Percentiles rank a stretch among this genome's conserved stretches.
phyloP scores from a whole-genome alignment of 2,113 vertebrate genomes.

The human region DNA sequence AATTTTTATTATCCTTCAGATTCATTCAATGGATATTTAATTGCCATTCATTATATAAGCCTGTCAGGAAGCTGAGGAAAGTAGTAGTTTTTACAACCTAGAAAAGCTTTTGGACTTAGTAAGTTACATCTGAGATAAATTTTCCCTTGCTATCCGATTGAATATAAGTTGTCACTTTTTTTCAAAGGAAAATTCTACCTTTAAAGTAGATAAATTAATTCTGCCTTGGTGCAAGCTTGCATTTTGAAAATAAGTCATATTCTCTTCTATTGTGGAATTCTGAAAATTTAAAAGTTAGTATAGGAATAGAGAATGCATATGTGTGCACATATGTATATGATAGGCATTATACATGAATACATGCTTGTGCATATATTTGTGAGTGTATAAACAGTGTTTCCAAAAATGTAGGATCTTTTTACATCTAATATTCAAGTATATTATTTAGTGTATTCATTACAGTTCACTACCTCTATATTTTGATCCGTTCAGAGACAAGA shows the following conservation, averaged over 20 bases:
- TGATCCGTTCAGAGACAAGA: not conserved
- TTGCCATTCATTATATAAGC: not conserved
- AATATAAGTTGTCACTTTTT: not conserved
- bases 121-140: not conserved
- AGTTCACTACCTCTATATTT: not conserved
- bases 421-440: not conserved
- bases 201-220: not conserved
- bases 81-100: not conserved
- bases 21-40: not conserved
- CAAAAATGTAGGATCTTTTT: not conserved
- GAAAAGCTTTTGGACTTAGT: not conserved
- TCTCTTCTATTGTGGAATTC: not conserved
- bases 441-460: not conserved
- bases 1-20: constrained; percentile 16
- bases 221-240: not conserved
- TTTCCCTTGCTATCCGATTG: not conserved
- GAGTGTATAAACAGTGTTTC: not conserved
- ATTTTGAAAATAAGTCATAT: not conserved
- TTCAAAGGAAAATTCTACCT: not conserved
- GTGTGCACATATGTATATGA: not conserved
- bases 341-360: not conserved
- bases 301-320: not conserved
- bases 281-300: not conserved
- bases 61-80: constrained; percentile 35
- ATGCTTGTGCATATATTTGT: not conserved